Conservation (phyloP, 2,888 invertebrate genomes). For the Punctoribates punctum region DNA sequence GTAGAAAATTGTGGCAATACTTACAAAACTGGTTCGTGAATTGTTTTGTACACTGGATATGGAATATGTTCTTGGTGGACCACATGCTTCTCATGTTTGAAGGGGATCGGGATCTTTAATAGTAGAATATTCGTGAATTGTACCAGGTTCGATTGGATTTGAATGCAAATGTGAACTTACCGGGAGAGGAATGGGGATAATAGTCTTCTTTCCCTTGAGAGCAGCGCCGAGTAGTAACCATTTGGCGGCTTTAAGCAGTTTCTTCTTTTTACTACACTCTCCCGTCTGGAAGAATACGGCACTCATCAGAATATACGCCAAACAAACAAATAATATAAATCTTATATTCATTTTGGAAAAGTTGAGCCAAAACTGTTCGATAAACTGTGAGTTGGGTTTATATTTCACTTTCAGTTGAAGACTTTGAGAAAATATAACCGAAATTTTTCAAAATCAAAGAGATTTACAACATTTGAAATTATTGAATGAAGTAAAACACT, state of each 20-base stretch:
- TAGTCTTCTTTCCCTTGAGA: not conserved
- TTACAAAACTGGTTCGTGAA: constrained; percentile 21
- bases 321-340: not conserved
- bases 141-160: not conserved
- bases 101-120: not conserved
- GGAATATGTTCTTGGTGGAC: not conserved
- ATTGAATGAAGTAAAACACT: not conserved
- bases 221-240: constrained; percentile 13
- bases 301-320: constrained; percentile 16
- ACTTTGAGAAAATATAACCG: no score
- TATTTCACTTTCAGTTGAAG: no score
- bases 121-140: not conserved
- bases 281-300: not conserved
- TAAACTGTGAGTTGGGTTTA: no score
- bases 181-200: constrained; percentile 13
- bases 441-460: not conserved
- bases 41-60: constrained; percentile 22
- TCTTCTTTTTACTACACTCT: constrained; percentile 19
- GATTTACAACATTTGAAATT: not conserved
- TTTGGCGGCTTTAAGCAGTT: constrained; percentile 10
- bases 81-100: constrained; percentile 13
- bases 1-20: constrained; percentile 3
- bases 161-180: not conserved
- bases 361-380: no score
- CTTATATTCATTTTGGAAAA: constrained; percentile 3